Conservation (phyloP, 2,797 vertebrate genomes). For the Ctenosaura bakeri region DNA sequence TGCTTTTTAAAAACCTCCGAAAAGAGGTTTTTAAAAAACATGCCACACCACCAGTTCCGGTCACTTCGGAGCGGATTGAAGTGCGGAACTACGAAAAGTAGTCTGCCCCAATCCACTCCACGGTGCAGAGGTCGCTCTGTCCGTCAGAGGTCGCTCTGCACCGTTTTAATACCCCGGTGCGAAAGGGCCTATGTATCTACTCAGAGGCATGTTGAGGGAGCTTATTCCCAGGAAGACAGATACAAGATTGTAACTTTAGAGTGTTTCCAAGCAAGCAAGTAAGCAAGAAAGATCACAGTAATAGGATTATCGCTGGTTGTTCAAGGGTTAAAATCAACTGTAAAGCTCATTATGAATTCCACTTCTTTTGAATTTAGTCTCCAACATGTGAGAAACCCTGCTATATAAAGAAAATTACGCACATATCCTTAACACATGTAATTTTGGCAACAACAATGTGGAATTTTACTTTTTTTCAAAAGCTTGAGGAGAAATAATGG, state of each 20-base stretch:
- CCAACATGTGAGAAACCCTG: background rate
- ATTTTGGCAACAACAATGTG: background rate
- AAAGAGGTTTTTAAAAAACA: too few species aligned
- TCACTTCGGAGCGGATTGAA: too few species aligned
- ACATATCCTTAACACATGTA: background rate
- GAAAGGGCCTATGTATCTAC: background rate
- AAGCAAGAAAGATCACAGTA: background rate
- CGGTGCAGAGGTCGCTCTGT: too few species aligned
- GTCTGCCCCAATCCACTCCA: too few species aligned
- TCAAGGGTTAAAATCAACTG: background rate
- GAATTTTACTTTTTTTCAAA: background rate
- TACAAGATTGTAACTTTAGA: background rate
- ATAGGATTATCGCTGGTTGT: background rate
- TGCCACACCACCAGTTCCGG: too few species aligned
- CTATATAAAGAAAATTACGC: background rate
- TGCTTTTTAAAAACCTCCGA: too few species aligned
- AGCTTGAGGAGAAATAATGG: background rate
- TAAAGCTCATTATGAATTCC: conserved; percentile 8
- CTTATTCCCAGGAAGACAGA: background rate
- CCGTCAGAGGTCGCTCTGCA: too few species aligned
- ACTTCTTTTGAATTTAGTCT: background rate
- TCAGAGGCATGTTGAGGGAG: background rate
- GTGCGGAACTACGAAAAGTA: too few species aligned
- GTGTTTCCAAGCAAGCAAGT: background rate
- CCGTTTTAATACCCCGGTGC: too few species aligned